phyloP scores from a whole-genome alignment of 2,113 vertebrate species.

The Poecile atricapillus region DNA sequence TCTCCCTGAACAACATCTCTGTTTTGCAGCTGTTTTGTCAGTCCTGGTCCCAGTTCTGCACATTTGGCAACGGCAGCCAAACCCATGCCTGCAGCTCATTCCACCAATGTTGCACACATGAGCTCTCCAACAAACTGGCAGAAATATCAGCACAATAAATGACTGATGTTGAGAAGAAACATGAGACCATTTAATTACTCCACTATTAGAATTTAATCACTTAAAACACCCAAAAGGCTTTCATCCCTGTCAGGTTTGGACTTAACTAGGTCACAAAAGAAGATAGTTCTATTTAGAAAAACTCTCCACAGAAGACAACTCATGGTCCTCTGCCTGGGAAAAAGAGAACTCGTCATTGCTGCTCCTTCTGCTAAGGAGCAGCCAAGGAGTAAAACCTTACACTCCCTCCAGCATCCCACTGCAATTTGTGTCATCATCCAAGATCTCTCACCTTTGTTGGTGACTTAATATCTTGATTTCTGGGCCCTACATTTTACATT shows the following conservation, averaged over 20 bases:
- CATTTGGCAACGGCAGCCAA: neutral
- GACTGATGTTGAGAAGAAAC: neutral
- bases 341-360: neutral
- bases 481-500: neutral
- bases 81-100: neutral
- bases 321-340: neutral
- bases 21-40: neutral
- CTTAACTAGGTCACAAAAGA: neutral
- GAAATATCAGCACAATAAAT: constrained; percentile 1
- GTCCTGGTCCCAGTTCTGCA: neutral
- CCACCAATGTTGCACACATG: neutral
- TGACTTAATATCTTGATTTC: neutral
- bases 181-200: neutral
- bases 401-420: neutral
- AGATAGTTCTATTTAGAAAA: neutral
- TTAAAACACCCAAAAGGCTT: neutral
- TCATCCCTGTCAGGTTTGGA: neutral
- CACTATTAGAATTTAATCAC: neutral
- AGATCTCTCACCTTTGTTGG: neutral
- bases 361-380: neutral
- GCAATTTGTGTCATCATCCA: neutral
- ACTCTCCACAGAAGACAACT: neutral
- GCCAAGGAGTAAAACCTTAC: neutral
- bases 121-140: constrained; percentile 1
- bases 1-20: neutral